Evolutionary conservation across 2,797 vertebrate genomes (phyloP), one percentile per base, ranked within the genome.

Genomic region (Squalus acanthias): DNA sequence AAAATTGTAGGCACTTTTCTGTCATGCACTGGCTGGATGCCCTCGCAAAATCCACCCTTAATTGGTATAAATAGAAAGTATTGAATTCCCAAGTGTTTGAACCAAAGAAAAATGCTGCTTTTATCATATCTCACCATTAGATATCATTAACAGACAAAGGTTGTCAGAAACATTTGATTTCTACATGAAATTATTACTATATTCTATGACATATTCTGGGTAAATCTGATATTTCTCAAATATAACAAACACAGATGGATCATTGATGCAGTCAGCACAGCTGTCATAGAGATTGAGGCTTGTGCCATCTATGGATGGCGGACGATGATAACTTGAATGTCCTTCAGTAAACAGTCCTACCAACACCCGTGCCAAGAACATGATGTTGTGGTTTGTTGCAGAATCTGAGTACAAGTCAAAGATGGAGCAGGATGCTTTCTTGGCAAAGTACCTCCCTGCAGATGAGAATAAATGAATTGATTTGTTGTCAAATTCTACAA

Each of bases 391-490:
- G 95, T 96, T 96, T 53, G 29, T 0, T 0, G 0, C 22, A 0
- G 0, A 0, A 0, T 29, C 93, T 15, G 96, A 97, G 96, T 96
- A 97, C 12, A 8, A 0, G 0, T 98, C 97, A 69, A 95, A 46
- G 60, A 39, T 70, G 10, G 97, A 97, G 96, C 96, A 97, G 53
- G 92, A 57, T 89, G 98, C 98, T 70, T 98, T 98, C 97, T 97
- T 97, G 29, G 97, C 96, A 95, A 98, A 98, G 97, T 98, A 98
- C 88, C 96, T 98, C 96, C 98, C 98, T 98, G 95, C 96, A 96
- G 97, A 97, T 96, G 0, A 0, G 96, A 0, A 96, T 0, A 1
- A 85, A 96, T 22, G 85, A 79, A 96, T 88, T 33, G 39, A 88
- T 53, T 72, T 70, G n/a, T 53, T 72, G 39, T 70, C 20, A 46